These are phyloP conservation scores for Caretta caretta DNA, from an alignment of 2,113 vertebrate species.

Conservation along the genomic window DNA sequence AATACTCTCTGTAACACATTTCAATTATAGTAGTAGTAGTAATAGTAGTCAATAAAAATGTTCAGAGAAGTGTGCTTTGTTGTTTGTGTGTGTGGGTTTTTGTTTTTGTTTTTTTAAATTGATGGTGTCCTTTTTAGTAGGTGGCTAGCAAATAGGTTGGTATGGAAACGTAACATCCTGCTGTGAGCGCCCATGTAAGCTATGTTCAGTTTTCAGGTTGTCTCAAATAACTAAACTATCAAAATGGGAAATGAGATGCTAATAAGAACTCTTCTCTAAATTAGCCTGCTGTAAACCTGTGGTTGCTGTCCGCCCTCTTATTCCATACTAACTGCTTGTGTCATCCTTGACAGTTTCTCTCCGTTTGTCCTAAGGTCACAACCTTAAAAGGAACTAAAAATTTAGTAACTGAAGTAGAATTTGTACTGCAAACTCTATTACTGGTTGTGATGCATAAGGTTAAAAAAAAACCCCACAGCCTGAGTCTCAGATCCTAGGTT, in stretches of 20 bases:
- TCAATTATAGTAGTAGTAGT: neutral
- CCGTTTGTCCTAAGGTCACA: neutral
- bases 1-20: neutral
- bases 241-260: neutral
- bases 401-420: neutral
- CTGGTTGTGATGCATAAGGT: neutral
- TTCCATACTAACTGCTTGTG: neutral
- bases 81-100: neutral
- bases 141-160: neutral
- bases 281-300: neutral
- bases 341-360: neutral
- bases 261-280: neutral
- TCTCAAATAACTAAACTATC: neutral
- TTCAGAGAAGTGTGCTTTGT: neutral
- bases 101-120: neutral
- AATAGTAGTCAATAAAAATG: neutral
- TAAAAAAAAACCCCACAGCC: neutral
- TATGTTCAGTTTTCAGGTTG: neutral
- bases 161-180: neutral
- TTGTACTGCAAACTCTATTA: neutral
- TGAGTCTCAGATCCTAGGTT: neutral
- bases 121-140: neutral
- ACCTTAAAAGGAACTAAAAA: neutral
- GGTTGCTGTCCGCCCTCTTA: neutral
- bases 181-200: neutral